A percentile compares a stretch with the other conserved stretches of the same genome.
These are phyloP conservation scores for Eutolmus rufibarbis DNA, from an alignment of 2,888 invertebrate genomes.

Conservation along the genomic window DNA sequence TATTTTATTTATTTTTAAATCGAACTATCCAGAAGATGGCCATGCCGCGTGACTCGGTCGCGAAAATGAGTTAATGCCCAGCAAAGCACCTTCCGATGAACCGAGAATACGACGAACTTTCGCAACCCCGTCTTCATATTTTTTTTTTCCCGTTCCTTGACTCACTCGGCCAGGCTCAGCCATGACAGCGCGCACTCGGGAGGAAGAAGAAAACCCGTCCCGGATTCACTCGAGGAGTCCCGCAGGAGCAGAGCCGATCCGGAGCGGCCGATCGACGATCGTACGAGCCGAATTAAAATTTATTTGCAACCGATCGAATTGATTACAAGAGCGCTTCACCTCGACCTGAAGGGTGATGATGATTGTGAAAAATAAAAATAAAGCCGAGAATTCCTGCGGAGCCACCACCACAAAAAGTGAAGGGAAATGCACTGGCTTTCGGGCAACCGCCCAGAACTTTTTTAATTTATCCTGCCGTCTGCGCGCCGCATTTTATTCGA, in stretches of 20 bases:
- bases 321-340: not conserved
- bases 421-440: not conserved
- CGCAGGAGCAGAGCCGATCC: not conserved
- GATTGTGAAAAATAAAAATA: not conserved
- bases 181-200: conserved; percentile 37
- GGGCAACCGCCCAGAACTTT: not conserved
- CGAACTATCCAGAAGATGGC: conserved; percentile 32
- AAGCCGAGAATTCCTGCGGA: not conserved
- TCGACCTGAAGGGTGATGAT: not conserved
- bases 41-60: not conserved
- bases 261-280: not conserved
- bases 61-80: not conserved
- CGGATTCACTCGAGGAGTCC: conserved; percentile 16
- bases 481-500: not conserved
- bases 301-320: not conserved
- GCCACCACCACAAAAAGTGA: not conserved
- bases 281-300: not conserved
- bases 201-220: not conserved
- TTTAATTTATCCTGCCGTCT: not conserved
- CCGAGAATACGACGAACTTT: not conserved
- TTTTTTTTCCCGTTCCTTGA: conserved; percentile 31
- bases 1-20: conserved; percentile 44
- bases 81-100: not conserved
- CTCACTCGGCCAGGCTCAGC: not conserved
- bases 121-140: not conserved